These are phyloP conservation scores for Myodes glareolus DNA, from an alignment of 2,113 vertebrate species.

Conservation along the genomic window DNA sequence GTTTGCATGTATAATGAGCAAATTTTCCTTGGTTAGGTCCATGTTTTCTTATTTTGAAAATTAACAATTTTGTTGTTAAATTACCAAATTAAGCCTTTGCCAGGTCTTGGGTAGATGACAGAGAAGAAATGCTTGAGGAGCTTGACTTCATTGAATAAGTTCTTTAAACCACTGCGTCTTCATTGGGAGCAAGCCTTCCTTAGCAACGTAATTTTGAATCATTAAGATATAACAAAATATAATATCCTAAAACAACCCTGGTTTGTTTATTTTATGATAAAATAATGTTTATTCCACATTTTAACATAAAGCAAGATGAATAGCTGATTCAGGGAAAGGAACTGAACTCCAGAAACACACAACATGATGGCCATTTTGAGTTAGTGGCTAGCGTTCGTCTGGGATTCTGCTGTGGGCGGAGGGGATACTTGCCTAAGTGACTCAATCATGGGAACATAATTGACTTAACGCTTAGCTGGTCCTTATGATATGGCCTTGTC, in stretches of 20 bases:
- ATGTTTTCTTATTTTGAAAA: constrained; percentile 30
- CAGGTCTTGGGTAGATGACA: constrained; percentile 16
- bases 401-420: neutral
- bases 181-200: constrained; percentile 27
- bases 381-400: neutral
- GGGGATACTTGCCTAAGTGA: constrained; percentile 15
- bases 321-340: constrained; percentile 32
- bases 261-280: constrained; percentile 48
- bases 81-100: constrained; percentile 25
- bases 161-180: neutral
- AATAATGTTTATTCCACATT: neutral
- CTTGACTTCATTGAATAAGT: constrained; percentile 32
- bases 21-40: constrained; percentile 7
- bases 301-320: constrained; percentile 52
- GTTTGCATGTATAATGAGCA: constrained; percentile 9
- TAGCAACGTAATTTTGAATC: constrained; percentile 19
- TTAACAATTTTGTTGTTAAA: constrained; percentile 9
- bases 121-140: neutral
- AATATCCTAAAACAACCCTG: constrained; percentile 22
- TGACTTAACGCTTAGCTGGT: neutral
- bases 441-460: neutral
- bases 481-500: neutral
- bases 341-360: neutral
- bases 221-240: neutral
- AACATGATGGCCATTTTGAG: neutral